Evolutionary conservation across 2,888 invertebrate genomes (phyloP).

Genomic region (Torymus tubicola): DNA sequence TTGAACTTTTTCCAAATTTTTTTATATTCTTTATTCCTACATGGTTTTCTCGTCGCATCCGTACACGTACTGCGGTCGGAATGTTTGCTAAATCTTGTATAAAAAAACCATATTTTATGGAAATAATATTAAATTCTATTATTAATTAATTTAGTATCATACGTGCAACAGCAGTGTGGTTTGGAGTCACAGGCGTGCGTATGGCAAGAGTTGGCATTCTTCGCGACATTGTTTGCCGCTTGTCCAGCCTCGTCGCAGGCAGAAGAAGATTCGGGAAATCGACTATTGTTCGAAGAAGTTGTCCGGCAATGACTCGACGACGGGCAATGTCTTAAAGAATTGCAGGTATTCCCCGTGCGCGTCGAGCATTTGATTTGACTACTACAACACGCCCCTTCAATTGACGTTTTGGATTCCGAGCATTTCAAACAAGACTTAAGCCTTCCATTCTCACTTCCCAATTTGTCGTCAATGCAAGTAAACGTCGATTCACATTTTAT

Average conservation of each 20-base stretch:
- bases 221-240: neutral
- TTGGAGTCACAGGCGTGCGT: no score
- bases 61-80: no score
- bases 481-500: slow-evolving; percentile 23
- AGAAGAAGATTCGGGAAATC: slow-evolving; percentile 8
- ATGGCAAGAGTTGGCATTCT: slow-evolving; percentile 4
- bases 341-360: neutral
- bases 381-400: slow-evolving; percentile 25
- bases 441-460: neutral
- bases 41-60: neutral
- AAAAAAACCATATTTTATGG: no score
- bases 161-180: no score
- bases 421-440: neutral
- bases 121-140: no score
- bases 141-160: no score
- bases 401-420: slow-evolving; percentile 11
- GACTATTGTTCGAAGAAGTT: slow-evolving; percentile 15
- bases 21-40: neutral
- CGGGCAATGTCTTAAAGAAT: neutral
- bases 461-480: slow-evolving; percentile 35
- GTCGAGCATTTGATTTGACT: slow-evolving; percentile 8
- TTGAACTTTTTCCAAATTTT: slow-evolving; percentile 16
- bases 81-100: no score
- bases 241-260: neutral
- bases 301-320: slow-evolving; percentile 15